Evolutionary conservation across 2,888 invertebrate species (phyloP).

Genomic region (Mesorhabditis sp.): DNA sequence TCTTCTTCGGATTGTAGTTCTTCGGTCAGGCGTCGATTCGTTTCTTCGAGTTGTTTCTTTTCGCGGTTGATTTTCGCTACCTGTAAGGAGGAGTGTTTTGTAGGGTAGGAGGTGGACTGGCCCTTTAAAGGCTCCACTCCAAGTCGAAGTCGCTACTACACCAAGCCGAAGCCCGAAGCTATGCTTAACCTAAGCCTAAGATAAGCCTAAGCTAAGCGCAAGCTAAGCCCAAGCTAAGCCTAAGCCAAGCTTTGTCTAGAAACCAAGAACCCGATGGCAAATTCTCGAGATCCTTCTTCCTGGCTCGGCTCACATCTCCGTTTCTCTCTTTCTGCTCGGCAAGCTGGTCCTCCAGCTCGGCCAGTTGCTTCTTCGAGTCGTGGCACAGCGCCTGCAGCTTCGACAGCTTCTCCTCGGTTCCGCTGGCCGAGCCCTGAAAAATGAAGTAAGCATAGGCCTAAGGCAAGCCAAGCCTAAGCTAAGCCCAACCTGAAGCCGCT

Average conservation of each 20-base stretch:
- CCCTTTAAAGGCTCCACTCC: no score
- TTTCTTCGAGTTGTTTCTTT: slow-evolving; percentile 76
- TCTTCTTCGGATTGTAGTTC: slow-evolving; percentile 58
- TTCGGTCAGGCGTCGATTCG: slow-evolving; percentile 57
- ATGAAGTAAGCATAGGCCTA: neutral
- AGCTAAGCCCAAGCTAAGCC: no score
- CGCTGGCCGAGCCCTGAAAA: slow-evolving; percentile 58
- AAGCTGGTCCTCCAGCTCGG: slow-evolving; percentile 66
- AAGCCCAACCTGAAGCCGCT: no score
- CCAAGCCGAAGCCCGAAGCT: no score
- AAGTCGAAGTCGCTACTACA: no score
- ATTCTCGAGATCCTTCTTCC: slow-evolving; percentile 71
- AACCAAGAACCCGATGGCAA: no score
- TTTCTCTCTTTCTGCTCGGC: slow-evolving; percentile 55
- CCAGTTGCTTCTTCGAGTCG: slow-evolving; percentile 82
- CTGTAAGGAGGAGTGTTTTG: no score
- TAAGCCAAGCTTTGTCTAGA: no score
- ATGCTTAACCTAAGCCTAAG: no score
- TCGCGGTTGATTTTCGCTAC: slow-evolving; percentile 58
- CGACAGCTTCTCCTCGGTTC: slow-evolving; percentile 67
- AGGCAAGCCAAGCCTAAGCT: no score
- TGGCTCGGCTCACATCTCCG: slow-evolving; percentile 51
- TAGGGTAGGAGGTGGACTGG: no score
- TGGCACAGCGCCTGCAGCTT: slow-evolving; percentile 96
- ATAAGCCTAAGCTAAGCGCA: no score